Evolutionary conservation across 2,113 vertebrate species (phyloP).

Genomic region (Misgurnus anguillicaudatus): DNA sequence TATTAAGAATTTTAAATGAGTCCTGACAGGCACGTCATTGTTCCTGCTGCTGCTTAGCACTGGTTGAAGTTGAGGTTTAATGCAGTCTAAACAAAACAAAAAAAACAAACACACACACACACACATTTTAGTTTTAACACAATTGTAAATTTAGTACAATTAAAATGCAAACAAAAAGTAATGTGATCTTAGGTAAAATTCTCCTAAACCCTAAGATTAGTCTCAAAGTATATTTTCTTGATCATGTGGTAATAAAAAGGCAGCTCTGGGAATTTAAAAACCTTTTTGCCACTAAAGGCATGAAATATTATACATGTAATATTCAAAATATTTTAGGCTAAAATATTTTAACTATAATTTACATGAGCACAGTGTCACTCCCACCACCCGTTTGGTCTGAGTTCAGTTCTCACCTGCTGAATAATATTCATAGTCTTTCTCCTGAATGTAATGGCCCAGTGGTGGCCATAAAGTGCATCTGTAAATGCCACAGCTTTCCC

Average conservation of each 20-base stretch:
- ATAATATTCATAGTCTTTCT: slow-evolving; percentile 42
- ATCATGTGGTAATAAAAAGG: too few relatives aligned
- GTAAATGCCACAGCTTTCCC: slow-evolving; percentile 48
- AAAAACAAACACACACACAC: background rate
- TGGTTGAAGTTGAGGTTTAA: background rate
- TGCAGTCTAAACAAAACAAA: slow-evolving; percentile 23
- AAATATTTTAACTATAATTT: background rate
- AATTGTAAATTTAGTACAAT: background rate
- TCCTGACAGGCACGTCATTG: background rate
- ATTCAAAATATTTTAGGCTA: too few relatives aligned
- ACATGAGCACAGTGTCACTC: background rate
- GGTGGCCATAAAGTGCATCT: slow-evolving; percentile 57
- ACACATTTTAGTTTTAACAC: background rate
- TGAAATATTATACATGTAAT: too few relatives aligned
- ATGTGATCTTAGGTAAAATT: too few relatives aligned
- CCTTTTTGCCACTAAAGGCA: too few relatives aligned
- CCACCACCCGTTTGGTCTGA: background rate
- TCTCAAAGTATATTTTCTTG: too few relatives aligned
- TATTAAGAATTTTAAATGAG: background rate
- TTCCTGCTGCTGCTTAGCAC: background rate
- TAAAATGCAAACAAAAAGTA: background rate
- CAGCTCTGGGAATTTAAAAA: too few relatives aligned
- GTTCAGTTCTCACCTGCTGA: slow-evolving; percentile 29
- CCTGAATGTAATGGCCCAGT: slow-evolving; percentile 54
- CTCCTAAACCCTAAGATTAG: too few relatives aligned